Percentiles rank a stretch among this genome's conserved stretches.
phyloP scores from a whole-genome alignment of 2,888 invertebrate genomes.

The Chloromyia formosa region DNA sequence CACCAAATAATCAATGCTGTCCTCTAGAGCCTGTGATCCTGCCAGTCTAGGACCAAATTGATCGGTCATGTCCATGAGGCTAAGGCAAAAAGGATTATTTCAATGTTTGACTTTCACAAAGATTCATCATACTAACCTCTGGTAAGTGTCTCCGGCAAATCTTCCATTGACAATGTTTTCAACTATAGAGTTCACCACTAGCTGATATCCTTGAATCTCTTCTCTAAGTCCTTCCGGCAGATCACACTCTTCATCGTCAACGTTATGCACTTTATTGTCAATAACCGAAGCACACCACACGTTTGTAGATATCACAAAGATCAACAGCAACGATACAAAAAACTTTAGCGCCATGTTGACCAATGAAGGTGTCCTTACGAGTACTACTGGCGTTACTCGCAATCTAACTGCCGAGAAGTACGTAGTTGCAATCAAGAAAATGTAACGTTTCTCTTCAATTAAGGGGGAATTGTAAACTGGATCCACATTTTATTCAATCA shows the following conservation, averaged over 20 bases:
- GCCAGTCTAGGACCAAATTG: conserved; percentile 73
- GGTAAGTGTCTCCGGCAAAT: conserved; percentile 69
- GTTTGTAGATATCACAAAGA: conserved; percentile 25
- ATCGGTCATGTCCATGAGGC: conserved; percentile 66
- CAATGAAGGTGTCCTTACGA: too few species aligned
- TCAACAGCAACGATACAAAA: conserved; percentile 2
- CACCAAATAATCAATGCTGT: conserved; percentile 74
- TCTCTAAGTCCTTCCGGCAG: conserved; percentile 65
- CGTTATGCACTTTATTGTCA: conserved; percentile 46
- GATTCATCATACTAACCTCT: conserved; percentile 63
- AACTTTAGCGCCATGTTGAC: too few species aligned
- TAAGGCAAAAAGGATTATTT: conserved; percentile 46
- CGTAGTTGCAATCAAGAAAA: too few species aligned
- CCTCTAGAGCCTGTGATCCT: conserved; percentile 71
- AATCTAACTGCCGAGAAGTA: too few species aligned
- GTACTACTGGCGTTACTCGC: too few species aligned
- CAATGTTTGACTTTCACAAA: too few species aligned
- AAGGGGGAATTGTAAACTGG: too few species aligned
- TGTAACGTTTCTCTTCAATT: too few species aligned
- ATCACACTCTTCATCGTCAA: conserved; percentile 51
- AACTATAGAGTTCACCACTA: conserved; percentile 66
- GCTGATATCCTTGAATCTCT: conserved; percentile 70
- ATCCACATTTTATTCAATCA: too few species aligned
- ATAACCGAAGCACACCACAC: conserved; percentile 37
- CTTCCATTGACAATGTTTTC: conserved; percentile 66